phyloP scores from a whole-genome alignment of 2,888 invertebrate species.

The Scaptomyza caliginosa region DNA sequence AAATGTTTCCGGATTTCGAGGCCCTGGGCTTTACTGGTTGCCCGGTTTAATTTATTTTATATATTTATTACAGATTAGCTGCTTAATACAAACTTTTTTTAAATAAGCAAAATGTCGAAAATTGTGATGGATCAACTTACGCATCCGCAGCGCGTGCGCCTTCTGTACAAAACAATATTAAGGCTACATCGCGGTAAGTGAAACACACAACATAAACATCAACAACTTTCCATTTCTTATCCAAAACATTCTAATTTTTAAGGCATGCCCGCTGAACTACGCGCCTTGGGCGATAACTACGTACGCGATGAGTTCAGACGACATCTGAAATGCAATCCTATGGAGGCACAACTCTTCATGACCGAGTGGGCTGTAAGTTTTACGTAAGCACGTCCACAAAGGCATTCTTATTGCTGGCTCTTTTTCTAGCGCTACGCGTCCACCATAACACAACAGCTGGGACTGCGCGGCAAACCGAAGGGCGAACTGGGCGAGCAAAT shows the following conservation, averaged over 20 bases:
- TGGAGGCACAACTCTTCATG: conserved; percentile 91
- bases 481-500: conserved; percentile 88
- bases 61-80: background rate
- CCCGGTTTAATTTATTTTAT: conserved; percentile 4
- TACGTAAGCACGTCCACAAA: conserved; percentile 42
- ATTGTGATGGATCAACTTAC: conserved; percentile 73
- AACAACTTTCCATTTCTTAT: background rate
- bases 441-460: conserved; percentile 89
- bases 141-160: conserved; percentile 88
- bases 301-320: conserved; percentile 93
- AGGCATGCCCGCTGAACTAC: conserved; percentile 89
- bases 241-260: background rate
- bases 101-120: conserved; percentile 70
- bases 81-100: conserved; percentile 1
- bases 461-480: conserved; percentile 87
- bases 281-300: conserved; percentile 90
- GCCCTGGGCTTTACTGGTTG: conserved; percentile 19
- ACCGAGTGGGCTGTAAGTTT: conserved; percentile 92
- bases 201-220: background rate
- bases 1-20: background rate
- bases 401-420: background rate
- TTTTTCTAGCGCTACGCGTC: conserved; percentile 89
- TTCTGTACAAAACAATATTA: conserved; percentile 91
- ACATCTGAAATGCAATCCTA: conserved; percentile 89
- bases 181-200: conserved; percentile 88